phyloP scores from a whole-genome alignment of 2,113 vertebrate genomes.

The Numida meleagris region DNA sequence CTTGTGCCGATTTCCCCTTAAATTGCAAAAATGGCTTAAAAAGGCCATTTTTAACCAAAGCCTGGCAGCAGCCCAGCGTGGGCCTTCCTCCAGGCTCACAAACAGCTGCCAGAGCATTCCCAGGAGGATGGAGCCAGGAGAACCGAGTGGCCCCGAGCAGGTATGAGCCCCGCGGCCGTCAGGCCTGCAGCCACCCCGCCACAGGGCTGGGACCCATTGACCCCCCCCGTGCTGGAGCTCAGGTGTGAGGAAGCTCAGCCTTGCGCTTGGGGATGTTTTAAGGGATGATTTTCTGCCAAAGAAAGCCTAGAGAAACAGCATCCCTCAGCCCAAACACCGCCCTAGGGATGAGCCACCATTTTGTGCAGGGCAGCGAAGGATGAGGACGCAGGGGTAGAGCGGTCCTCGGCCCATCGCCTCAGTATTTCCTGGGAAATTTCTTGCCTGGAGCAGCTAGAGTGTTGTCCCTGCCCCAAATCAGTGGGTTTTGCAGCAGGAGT shows the following conservation, averaged over 20 bases:
- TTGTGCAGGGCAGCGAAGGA: accelerated
- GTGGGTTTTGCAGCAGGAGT: neutral
- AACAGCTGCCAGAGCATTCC: neutral
- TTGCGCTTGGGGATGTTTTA: accelerated
- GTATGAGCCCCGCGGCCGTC: neutral
- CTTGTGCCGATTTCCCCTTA: neutral
- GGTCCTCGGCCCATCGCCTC: neutral
- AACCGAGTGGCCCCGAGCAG: neutral
- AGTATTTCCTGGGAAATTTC: neutral
- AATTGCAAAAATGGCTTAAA: neutral
- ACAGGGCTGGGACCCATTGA: neutral
- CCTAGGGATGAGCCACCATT: neutral
- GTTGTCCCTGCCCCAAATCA: neutral
- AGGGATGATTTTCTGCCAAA: neutral
- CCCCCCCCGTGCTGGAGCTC: neutral
- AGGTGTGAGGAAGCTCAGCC: neutral
- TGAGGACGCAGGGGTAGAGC: accelerated
- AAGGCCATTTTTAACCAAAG: neutral
- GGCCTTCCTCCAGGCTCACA: neutral
- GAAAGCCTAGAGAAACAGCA: neutral
- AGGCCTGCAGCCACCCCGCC: neutral
- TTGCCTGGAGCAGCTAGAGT: neutral
- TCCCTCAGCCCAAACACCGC: accelerated
- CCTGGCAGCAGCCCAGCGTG: neutral
- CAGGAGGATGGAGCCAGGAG: neutral